A percentile compares a stretch with the other conserved stretches of the same genome.
Evolutionary conservation across 64 coral and sea anemone genomes (phyloP).

Genomic region (Hydrozoanthus tunicans): DNA sequence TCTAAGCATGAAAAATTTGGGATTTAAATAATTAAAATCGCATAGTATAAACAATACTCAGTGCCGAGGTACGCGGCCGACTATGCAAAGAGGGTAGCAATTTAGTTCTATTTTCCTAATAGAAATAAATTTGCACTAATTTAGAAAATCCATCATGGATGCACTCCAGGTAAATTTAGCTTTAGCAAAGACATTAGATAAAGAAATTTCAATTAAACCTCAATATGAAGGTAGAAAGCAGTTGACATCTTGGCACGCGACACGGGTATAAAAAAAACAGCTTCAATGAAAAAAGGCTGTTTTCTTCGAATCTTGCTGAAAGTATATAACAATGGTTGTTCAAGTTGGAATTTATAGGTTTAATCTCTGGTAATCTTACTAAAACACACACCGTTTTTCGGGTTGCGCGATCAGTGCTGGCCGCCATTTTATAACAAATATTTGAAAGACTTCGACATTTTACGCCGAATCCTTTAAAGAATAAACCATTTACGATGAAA

Average conservation of each 20-base stretch:
- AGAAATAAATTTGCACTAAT: constrained; percentile 65
- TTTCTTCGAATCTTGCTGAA: not conserved
- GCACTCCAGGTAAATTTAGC: constrained; percentile 42
- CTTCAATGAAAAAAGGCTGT: constrained; percentile 22
- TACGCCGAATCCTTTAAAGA: not conserved
- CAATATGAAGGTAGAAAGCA: constrained; percentile 30
- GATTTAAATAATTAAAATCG: constrained; percentile 57
- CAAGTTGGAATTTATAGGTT: constrained; percentile 18
- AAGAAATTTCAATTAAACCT: constrained; percentile 36
- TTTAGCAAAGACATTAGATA: constrained; percentile 31
- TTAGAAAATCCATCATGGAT: constrained; percentile 32
- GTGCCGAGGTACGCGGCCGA: not conserved
- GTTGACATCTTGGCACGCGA: constrained; percentile 46
- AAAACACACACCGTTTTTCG: constrained; percentile 9
- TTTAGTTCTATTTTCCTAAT: constrained; percentile 51
- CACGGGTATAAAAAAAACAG: not conserved
- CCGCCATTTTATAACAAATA: constrained; percentile 8
- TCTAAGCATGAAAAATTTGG: constrained; percentile 33
- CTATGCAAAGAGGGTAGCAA: constrained; percentile 41
- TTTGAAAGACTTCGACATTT: constrained; percentile 24
- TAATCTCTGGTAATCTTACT: constrained; percentile 25
- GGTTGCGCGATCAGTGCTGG: not conserved
- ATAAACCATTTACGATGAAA: not conserved
- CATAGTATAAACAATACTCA: constrained; percentile 38
- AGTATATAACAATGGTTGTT: not conserved